These are phyloP conservation scores for Trachymyrmex septentrionalis DNA, from an alignment of 1,140 invertebrate species.

Conservation along the genomic window DNA sequence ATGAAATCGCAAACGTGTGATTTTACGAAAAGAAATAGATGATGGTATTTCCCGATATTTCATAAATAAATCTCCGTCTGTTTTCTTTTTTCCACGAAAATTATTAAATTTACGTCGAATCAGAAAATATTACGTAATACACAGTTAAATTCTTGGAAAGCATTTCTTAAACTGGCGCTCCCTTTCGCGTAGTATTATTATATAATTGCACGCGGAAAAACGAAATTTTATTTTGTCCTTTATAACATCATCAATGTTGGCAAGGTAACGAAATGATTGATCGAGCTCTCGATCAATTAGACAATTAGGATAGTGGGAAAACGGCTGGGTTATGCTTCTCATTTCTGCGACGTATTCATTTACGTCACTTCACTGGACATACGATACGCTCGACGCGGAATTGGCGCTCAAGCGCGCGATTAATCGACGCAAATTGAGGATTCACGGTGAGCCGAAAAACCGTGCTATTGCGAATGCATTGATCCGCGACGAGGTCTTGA, in stretches of 20 bases:
- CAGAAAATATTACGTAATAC: background rate
- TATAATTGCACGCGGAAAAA: background rate
- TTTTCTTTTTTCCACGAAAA: background rate
- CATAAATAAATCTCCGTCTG: background rate
- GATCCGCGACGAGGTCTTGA: slow-evolving; percentile 11
- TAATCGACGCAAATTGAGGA: slow-evolving; percentile 61
- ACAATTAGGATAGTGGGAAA: slow-evolving; percentile 83
- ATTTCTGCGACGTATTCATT: slow-evolving; percentile 70
- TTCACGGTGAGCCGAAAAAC: slow-evolving; percentile 20
- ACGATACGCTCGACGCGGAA: slow-evolving; percentile 55
- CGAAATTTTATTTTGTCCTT: background rate
- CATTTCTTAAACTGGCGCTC: background rate
- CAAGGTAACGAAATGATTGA: slow-evolving; percentile 78
- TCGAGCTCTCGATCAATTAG: slow-evolving; percentile 81
- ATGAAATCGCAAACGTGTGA: background rate
- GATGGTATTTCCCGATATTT: background rate
- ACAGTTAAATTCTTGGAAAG: background rate
- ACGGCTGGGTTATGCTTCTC: slow-evolving; percentile 66
- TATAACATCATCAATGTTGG: slow-evolving; percentile 3
- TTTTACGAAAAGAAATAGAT: background rate
- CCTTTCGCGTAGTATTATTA: background rate
- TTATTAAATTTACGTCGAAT: background rate
- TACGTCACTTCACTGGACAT: slow-evolving; percentile 64
- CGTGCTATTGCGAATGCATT: background rate
- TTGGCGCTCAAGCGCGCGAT: slow-evolving; percentile 58